Base-by-base conservation (phyloP, 92 coral and sea anemone genomes). In the Phenganax subtilis region DNA sequence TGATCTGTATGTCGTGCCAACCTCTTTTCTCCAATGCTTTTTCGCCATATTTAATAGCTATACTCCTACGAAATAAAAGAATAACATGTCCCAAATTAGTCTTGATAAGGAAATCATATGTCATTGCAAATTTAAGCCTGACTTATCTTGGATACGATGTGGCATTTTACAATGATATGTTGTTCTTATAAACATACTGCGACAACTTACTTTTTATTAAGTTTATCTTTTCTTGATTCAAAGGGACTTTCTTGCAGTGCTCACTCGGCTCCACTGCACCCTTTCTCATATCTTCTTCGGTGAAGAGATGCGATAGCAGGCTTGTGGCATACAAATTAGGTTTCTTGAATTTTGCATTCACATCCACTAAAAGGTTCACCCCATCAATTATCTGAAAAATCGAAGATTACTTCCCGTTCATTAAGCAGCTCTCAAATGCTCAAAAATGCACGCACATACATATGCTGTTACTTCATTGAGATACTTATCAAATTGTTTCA, bases 291-390 rank as follows among this genome's bases (percentile, higher is more conserved):
- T 87, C 89, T 10, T 87, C 78, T 54, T 87, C 76, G 16, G 84
- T 76, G 80, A 87, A 87, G 16, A 82, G 71, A 27, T 57, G 70
- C 27, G 82, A 58, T 27, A 86, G 72, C 56, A 86, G 75, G 31
- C 80, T 51, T 20, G 87, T 76, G 12, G 89, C 89, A 83, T 87
- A 87, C 51, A 83, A 66, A n/a, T 72, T 83, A 12, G 86, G 89
- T 68, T 77, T 87, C 66, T 87, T 86, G 37, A 60, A 53, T 60
- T 82, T 86, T 8, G 86, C 77, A 59, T 51, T 16, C 0, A 87
- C 69, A n/a, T 83, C 87, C 10, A 7, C 8, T 37, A 87, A 77
- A 15, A 87, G 80, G 71, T 87, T 87, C 30, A 83, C 28, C 53
- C 73, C 73, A 30, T 20, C 54, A 37, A 68, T n/a, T 30, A 68